Conservation (phyloP, 2,113 vertebrate species). For the Rousettus leschenaultii region DNA sequence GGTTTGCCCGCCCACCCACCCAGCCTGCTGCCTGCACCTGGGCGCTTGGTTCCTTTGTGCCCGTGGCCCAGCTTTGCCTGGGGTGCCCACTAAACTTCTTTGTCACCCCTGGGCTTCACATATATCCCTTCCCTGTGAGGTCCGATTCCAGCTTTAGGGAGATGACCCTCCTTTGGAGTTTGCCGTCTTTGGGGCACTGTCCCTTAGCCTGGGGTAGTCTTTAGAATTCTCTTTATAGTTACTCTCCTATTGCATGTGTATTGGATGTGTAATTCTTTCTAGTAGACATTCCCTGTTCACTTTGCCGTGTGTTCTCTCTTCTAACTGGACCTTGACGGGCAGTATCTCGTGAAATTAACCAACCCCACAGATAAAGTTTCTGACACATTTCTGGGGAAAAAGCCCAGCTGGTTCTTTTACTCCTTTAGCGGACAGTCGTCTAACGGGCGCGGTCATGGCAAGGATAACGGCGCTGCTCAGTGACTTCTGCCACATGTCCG, state of each 20-base stretch:
- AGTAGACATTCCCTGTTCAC: background rate
- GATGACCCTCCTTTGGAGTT: background rate
- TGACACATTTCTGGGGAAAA: background rate
- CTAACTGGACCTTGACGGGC: background rate
- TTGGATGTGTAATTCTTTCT: background rate
- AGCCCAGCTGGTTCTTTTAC: background rate
- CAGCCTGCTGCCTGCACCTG: background rate
- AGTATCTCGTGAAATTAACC: background rate
- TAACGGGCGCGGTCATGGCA: background rate
- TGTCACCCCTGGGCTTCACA: background rate
- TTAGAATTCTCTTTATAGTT: background rate
- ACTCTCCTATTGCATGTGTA: background rate
- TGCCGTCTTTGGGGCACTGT: background rate
- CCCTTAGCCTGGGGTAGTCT: background rate
- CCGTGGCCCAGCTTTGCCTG: background rate
- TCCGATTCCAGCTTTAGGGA: background rate
- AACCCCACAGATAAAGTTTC: background rate
- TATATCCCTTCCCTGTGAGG: background rate
- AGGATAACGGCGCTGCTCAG: background rate
- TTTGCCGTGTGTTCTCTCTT: background rate
- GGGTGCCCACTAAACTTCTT: background rate
- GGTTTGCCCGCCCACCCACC: background rate
- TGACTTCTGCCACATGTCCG: background rate
- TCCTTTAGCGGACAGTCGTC: background rate
- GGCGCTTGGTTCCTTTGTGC: background rate